Evolutionary conservation across 2,797 vertebrate species (phyloP), one percentile per base, ranked within the genome.

Genomic region (Pangasius macronema): DNA sequence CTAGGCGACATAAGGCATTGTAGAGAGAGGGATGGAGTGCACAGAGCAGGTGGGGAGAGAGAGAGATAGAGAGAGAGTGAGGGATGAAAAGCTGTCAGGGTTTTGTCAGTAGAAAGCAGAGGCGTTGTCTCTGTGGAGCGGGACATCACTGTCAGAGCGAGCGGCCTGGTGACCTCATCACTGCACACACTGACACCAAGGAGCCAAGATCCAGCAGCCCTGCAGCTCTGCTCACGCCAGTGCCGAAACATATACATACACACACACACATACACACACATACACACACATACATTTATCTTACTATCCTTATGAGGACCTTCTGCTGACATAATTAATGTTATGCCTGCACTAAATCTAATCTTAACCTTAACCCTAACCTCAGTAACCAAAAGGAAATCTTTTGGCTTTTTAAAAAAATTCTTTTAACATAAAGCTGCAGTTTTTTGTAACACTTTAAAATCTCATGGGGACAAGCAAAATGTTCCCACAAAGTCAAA

Each of bases 101-200:
- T 76, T 84, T 82, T 88, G 89, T 87, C 86, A 86, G 75, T 20
- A 57, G 39, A 79, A 89, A 88, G 88, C 88, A 85, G 83, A 83
- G 88, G 51, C 73, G 39, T 88, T 86, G 89, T 90, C 88, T 90
- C 85, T 67, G 81, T 87, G 89, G 87, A 89, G 89, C 53, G 53
- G 89, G 79, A 88, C 91, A 89, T 91, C 90, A 91, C 91, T 90
- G 90, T 90, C 91, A 92, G 90, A 77, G 51, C 68, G 63, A 73
- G 68, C 63, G 77, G 85, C 82, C 88, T 63, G 85, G 87, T 88
- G 87, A 89, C 89, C 90, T 85, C 80, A 42, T 90, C 90, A 87
- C 87, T 36, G 61, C 75, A 81, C 86, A 46, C 77, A 46, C 89
- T 90, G 92, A 91, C 87, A 90, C 85, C 39, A 70, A 77, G 77